Evolutionary conservation across 1,140 invertebrate genomes (phyloP).

Genomic region (Hesperophylax magnus): DNA sequence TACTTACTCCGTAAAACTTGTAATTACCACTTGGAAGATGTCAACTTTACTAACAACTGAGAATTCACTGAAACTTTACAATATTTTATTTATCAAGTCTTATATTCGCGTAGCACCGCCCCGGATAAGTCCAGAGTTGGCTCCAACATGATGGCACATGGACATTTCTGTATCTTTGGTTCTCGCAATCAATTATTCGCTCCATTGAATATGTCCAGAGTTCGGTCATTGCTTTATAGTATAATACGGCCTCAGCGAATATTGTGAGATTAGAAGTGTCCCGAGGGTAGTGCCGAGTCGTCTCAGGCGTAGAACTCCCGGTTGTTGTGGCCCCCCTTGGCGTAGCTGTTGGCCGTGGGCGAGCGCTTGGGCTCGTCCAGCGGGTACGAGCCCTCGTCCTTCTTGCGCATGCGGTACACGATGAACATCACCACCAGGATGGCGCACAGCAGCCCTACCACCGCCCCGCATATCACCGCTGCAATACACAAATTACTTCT

Average conservation of each 20-base stretch:
- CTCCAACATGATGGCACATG: slow-evolving; percentile 54
- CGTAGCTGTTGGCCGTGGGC: slow-evolving; percentile 91
- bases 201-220: slow-evolving; percentile 48
- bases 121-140: background rate
- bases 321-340: slow-evolving; percentile 88
- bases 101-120: slow-evolving; percentile 46
- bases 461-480: slow-evolving; percentile 98
- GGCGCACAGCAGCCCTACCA: slow-evolving; percentile 96
- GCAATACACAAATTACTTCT: slow-evolving; percentile 62
- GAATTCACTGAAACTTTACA: slow-evolving; percentile 54
- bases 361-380: slow-evolving; percentile 97
- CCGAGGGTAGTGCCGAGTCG: slow-evolving; percentile 67
- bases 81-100: slow-evolving; percentile 55
- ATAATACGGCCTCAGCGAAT: slow-evolving; percentile 53
- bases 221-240: slow-evolving; percentile 52
- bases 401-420: slow-evolving; percentile 99
- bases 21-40: slow-evolving; percentile 27
- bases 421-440: slow-evolving; percentile 99
- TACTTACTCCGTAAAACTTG: slow-evolving; percentile 3
- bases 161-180: slow-evolving; percentile 58
- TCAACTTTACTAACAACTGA: slow-evolving; percentile 34
- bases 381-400: slow-evolving; percentile 98
- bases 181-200: slow-evolving; percentile 55
- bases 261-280: slow-evolving; percentile 60
- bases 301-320: slow-evolving; percentile 96